A percentile compares a stretch with the other conserved stretches of the same genome.
Conservation (phyloP, 2,797 vertebrate genomes). For the Cheirogaleus major region DNA sequence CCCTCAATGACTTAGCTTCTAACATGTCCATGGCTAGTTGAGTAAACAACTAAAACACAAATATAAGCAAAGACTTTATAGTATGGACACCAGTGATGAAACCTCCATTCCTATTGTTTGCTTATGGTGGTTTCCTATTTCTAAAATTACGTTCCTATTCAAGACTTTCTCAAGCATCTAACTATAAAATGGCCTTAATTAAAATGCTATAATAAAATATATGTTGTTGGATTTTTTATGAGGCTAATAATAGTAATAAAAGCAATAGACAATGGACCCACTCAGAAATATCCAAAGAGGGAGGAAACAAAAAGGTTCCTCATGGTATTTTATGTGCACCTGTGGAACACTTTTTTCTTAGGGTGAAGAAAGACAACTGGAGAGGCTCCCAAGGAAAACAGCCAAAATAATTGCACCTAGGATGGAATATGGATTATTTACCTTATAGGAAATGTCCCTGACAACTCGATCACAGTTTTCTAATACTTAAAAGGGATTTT, state of each 20-base stretch:
- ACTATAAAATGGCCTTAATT: slow-evolving; percentile 50
- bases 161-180: slow-evolving; percentile 30
- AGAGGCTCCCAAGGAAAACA: slow-evolving; percentile 33
- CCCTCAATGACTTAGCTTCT: slow-evolving; percentile 3
- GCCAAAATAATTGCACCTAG: slow-evolving; percentile 47
- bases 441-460: background rate
- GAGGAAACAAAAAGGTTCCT: background rate
- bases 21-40: background rate
- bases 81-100: background rate
- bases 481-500: slow-evolving; percentile 15
- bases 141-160: background rate
- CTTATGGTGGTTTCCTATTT: background rate
- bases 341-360: background rate
- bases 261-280: background rate
- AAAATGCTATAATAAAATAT: slow-evolving; percentile 8
- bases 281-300: slow-evolving; percentile 16
- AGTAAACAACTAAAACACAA: slow-evolving; percentile 35
- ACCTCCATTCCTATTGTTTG: background rate
- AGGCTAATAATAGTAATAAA: slow-evolving; percentile 41
- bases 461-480: background rate
- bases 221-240: slow-evolving; percentile 1
- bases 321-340: background rate
- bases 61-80: background rate
- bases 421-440: slow-evolving; percentile 29
- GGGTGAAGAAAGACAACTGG: slow-evolving; percentile 4